These are phyloP conservation scores for Drosophila yooni DNA, from an alignment of 2,888 invertebrate genomes.

Conservation along the genomic window DNA sequence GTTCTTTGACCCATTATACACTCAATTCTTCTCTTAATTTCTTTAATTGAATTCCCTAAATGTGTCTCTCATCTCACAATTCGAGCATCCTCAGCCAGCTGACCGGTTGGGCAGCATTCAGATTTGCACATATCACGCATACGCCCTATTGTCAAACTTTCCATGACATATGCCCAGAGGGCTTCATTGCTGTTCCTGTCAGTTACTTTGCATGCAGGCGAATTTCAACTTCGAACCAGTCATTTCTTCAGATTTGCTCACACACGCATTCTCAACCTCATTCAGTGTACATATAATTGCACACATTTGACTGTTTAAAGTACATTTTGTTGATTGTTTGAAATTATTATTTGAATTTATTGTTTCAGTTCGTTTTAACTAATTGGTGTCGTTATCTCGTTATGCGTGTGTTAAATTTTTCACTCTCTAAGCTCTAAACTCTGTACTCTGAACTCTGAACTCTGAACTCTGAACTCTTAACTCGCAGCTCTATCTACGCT, in stretches of 20 bases:
- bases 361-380: conserved; percentile 34
- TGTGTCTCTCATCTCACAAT: conserved; percentile 50
- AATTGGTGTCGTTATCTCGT: conserved; percentile 76
- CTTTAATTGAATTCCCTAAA: conserved; percentile 29
- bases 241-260: conserved; percentile 10
- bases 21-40: conserved; percentile 23
- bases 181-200: conserved; percentile 61
- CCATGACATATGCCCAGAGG: conserved; percentile 10
- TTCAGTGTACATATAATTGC: conserved; percentile 52
- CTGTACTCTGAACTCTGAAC: conserved; percentile 15
- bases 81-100: conserved; percentile 14
- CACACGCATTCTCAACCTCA: conserved; percentile 10
- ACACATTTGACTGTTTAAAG: conserved; percentile 49
- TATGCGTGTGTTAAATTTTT: conserved; percentile 80
- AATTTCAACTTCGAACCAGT: background rate
- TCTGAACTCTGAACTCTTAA: conserved; percentile 33
- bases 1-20: conserved; percentile 14
- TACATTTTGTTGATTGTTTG: conserved; percentile 32
- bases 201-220: conserved; percentile 60
- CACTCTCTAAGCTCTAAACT: conserved; percentile 64
- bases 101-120: conserved; percentile 26
- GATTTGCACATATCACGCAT: conserved; percentile 53
- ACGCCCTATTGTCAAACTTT: conserved; percentile 30
- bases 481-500: conserved; percentile 43
- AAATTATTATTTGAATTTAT: conserved; percentile 18